Conservation (phyloP, 2,797 vertebrate species). For the Crocodylus rhombifer region DNA sequence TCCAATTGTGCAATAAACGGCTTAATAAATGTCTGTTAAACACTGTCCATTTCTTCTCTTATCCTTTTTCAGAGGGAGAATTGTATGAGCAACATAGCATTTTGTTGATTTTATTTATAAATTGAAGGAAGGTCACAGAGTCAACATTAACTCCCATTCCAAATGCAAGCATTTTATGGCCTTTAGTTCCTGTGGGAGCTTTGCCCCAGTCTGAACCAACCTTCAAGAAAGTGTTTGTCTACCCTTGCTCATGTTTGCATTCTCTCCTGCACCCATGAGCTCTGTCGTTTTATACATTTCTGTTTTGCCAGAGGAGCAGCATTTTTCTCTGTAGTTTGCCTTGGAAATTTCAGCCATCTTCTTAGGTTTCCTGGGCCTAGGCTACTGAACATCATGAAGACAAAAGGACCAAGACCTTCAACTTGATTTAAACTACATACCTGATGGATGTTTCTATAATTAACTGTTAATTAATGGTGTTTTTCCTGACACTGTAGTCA, state of each 20-base stretch:
- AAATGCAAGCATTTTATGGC: neutral
- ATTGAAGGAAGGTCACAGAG: neutral
- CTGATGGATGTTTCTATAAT: neutral
- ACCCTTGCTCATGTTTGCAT: too few species aligned
- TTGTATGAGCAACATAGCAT: neutral
- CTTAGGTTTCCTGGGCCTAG: neutral
- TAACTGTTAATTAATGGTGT: neutral
- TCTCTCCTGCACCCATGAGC: neutral
- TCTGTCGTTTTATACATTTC: neutral
- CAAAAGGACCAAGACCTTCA: neutral
- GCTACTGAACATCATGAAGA: neutral
- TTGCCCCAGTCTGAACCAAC: neutral
- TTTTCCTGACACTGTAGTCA: neutral
- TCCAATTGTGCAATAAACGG: neutral
- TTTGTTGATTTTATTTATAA: neutral
- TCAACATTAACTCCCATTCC: neutral
- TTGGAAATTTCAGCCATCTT: neutral
- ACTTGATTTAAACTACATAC: neutral
- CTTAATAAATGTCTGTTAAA: accelerated
- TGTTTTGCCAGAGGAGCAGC: neutral
- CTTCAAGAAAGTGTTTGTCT: neutral
- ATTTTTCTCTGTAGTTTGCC: neutral
- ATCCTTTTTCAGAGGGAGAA: neutral
- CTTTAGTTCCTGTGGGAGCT: neutral
- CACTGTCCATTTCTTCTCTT: neutral